Base-by-base conservation (phyloP, 1,140 invertebrate genomes). In the Steinernema khuongi region DNA sequence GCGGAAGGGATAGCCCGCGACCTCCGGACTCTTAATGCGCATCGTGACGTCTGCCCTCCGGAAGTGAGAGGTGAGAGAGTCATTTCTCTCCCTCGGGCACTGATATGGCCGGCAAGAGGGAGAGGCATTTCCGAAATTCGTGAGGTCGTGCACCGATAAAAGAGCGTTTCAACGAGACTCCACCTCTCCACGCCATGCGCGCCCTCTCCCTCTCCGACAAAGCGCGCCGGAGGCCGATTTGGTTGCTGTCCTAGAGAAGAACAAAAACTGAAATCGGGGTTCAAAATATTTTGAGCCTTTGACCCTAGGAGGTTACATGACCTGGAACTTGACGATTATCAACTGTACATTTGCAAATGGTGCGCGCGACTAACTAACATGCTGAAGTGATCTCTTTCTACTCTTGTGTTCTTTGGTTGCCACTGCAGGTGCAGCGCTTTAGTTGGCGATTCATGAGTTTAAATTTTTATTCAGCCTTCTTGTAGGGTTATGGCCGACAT, bases 401-500 rank as follows among this genome's bases (percentile, higher is more conserved):
- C n/a, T 41, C 7, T n/a, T 41, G 36, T 41, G 36, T 41, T n/a
- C 7, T n/a, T n/a, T 41, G 36, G 7, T 7, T 41, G 36, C 36
- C n/a, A n/a, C 36, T 41, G 36, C 36, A 11, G 36, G 7, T 41
- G 36, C 36, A 41, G 36, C n/a, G 36, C 7, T 41, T n/a, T 41
- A 11, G 36, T 41, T 41, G 36, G n/a, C 7, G 7, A 41, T 41
- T 7, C 36, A 41, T 41, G 36, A 11, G 36, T 41, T 41, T 41
- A 11, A 41, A n/a, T 11, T 41, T 41, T 41, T 41, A 60, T 22
- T 32, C 19, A 70, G 2, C 19, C 18, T 60, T 36, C 11, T 77
- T 77, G 32, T 70, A 77, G 75, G 60, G 75, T 77, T 30, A 77
- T 77, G 75, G 69, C 66, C 36, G 75, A 77, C 43, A 72, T 77